These are phyloP conservation scores for Eriosoma lanigerum DNA, from an alignment of 1,140 invertebrate genomes.

Conservation along the genomic window DNA sequence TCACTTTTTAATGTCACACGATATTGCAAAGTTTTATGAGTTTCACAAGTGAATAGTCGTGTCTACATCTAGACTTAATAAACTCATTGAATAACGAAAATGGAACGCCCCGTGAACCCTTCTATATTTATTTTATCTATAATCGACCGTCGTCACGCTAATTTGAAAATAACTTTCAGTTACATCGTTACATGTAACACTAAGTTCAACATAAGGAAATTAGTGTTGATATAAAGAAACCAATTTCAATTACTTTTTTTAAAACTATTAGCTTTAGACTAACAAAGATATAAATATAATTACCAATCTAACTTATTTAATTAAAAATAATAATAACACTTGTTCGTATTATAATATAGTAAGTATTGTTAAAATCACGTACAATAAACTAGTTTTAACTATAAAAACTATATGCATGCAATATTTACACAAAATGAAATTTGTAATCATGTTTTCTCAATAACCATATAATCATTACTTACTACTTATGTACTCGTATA, in stretches of 20 bases:
- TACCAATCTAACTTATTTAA: background rate
- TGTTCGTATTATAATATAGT: background rate
- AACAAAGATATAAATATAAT: background rate
- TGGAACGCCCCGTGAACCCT: background rate
- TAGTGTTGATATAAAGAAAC: background rate
- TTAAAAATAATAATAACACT: background rate
- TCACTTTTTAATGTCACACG: background rate
- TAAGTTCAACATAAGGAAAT: background rate
- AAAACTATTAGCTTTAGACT: background rate
- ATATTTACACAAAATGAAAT: background rate
- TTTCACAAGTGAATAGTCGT: background rate
- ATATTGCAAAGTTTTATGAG: background rate
- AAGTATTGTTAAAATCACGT: too few species aligned
- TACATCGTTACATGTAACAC: background rate
- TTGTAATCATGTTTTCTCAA: background rate
- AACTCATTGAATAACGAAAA: background rate
- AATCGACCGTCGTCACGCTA: constrained; percentile 34
- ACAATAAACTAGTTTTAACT: background rate
- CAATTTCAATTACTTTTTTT: background rate
- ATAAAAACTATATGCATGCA: background rate
- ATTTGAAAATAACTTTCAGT: constrained; percentile 29
- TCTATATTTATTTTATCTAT: constrained; percentile 4
- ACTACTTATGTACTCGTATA: too few species aligned
- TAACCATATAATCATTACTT: too few species aligned
- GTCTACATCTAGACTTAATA: constrained; percentile 12